Evolutionary conservation across 2,888 invertebrate species (phyloP).

Genomic region (Pharmacophagus antenor): DNA sequence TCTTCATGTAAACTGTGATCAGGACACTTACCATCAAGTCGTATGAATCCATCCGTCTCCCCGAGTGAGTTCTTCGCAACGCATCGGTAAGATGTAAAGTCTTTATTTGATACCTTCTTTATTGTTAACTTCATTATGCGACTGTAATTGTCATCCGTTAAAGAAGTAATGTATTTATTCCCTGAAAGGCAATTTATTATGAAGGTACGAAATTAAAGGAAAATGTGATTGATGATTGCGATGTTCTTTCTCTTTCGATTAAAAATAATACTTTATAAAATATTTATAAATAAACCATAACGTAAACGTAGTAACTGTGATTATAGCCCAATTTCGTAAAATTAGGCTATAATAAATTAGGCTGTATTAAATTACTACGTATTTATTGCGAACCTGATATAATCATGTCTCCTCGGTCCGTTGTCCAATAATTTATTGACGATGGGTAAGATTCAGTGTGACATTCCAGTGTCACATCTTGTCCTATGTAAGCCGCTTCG

Average conservation of each 20-base stretch:
- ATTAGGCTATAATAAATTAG: no score
- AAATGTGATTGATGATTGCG: neutral
- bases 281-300: no score
- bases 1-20: neutral
- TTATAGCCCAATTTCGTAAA: no score
- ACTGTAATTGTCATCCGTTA: slow-evolving; percentile 92
- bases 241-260: no score
- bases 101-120: slow-evolving; percentile 87
- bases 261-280: no score
- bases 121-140: slow-evolving; percentile 96
- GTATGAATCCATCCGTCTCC: slow-evolving; percentile 93
- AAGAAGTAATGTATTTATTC: slow-evolving; percentile 92
- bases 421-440: slow-evolving; percentile 97
- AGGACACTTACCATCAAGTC: slow-evolving; percentile 88
- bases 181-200: slow-evolving; percentile 76
- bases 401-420: slow-evolving; percentile 94
- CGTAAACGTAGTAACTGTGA: no score
- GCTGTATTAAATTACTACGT: neutral
- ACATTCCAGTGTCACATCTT: slow-evolving; percentile 93
- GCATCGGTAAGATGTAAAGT: slow-evolving; percentile 94
- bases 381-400: slow-evolving; percentile 87
- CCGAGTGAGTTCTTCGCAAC: slow-evolving; percentile 95
- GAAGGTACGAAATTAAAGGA: neutral
- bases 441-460: slow-evolving; percentile 95
- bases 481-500: slow-evolving; percentile 93